These are phyloP conservation scores for Autographa pulchrina DNA, from an alignment of 2,888 invertebrate genomes.

Conservation along the genomic window DNA sequence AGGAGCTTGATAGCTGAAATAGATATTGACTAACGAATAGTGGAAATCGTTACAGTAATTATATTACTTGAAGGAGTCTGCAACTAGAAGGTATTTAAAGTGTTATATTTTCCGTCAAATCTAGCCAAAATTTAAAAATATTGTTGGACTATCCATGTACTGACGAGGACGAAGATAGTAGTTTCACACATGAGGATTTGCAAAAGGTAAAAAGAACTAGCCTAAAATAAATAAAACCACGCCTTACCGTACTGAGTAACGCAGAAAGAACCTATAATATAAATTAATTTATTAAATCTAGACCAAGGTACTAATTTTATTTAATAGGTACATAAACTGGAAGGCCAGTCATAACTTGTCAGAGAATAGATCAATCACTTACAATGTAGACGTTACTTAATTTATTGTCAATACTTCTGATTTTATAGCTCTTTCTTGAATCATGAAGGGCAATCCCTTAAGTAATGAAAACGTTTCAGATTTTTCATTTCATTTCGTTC, in stretches of 20 bases:
- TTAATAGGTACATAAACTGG: not conserved
- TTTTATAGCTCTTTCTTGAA: not conserved
- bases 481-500: constrained; percentile 2
- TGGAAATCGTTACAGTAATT: too few relatives aligned
- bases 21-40: not conserved
- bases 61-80: too few relatives aligned
- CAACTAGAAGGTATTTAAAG: too few relatives aligned
- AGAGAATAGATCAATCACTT: not conserved
- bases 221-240: too few relatives aligned
- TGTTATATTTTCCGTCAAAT: too few relatives aligned
- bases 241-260: too few relatives aligned
- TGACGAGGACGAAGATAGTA: too few relatives aligned
- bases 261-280: too few relatives aligned
- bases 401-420: not conserved
- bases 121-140: too few relatives aligned
- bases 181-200: too few relatives aligned
- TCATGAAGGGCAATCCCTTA: not conserved
- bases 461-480: constrained; percentile 4
- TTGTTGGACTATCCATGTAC: too few relatives aligned
- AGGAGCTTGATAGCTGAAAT: not conserved
- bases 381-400: not conserved
- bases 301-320: not conserved
- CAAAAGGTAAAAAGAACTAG: too few relatives aligned
- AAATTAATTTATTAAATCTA: not conserved
- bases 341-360: not conserved